Evolutionary conservation across 2,888 invertebrate genomes (phyloP), one percentile per base, ranked within the genome.

Genomic region (Molorchus minor): DNA sequence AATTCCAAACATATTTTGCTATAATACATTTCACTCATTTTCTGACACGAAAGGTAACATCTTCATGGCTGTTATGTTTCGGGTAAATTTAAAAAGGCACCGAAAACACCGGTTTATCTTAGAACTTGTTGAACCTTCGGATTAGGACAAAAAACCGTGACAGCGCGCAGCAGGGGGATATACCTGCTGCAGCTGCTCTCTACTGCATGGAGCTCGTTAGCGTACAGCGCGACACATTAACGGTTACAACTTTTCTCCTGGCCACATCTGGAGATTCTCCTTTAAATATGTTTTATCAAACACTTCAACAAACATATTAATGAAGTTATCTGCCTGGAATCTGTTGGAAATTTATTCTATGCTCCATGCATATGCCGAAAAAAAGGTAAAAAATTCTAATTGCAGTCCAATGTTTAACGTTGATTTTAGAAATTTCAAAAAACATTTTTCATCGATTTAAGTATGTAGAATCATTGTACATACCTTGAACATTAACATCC

Each of bases 341-440:
- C n/a, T n/a, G n/a, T n/a, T n/a, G n/a, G n/a, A n/a, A n/a, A n/a
- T n/a, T n/a, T n/a, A n/a, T n/a, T n/a, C n/a, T n/a, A n/a, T n/a
- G n/a, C n/a, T n/a, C n/a, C n/a, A n/a, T n/a, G n/a, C n/a, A n/a
- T n/a, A n/a, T n/a, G n/a, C n/a, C n/a, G n/a, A n/a, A n/a, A n/a
- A n/a, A n/a, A n/a, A n/a, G n/a, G n/a, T n/a, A n/a, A n/a, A n/a
- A n/a, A n/a, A n/a, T n/a, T n/a, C n/a, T n/a, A n/a, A 33, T 33
- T 3, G 33, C 33, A 3, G 3, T n/a, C 10, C 5, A 33, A 33
- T n/a, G 33, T 12, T 5, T 7, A 33, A 3, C 33, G 12, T 33
- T 33, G 33, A 33, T n/a, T 33, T 33, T 3, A 33, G 33, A 33
- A 33, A n/a, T n/a, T n/a, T n/a, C n/a, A 33, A 33, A 33, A 33